These are phyloP conservation scores for Drosophila helvetica DNA, from an alignment of 2,888 invertebrate species.

Conservation along the genomic window DNA sequence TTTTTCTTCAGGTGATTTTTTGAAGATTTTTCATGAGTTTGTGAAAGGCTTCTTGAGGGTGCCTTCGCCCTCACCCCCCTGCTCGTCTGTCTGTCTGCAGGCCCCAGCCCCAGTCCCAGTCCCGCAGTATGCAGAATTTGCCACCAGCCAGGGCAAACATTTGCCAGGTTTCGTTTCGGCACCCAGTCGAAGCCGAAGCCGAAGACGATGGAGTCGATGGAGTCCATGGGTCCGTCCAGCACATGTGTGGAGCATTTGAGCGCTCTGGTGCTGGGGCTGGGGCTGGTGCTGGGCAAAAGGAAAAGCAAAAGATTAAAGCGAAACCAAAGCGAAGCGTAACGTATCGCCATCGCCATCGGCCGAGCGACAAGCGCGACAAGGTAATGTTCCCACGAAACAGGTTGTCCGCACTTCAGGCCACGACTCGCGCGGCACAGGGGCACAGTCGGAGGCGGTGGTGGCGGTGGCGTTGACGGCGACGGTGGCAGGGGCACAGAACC, in stretches of 20 bases:
- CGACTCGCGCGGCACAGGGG: conserved; percentile 57
- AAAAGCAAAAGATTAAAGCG: conserved; percentile 68
- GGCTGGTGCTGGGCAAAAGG: conserved; percentile 14
- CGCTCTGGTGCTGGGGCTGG: conserved; percentile 44
- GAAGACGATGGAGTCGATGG: no score
- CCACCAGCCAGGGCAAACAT: conserved; percentile 64
- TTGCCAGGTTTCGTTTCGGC: conserved; percentile 59
- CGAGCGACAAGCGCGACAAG: conserved; percentile 80
- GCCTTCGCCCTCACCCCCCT: conserved; percentile 5
- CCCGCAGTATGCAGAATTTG: conserved; percentile 70
- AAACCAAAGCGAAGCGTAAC: conserved; percentile 79
- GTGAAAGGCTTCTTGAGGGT: conserved; percentile 75
- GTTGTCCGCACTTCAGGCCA: conserved; percentile 82
- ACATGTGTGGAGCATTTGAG: conserved; percentile 33
- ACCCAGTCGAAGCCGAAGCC: conserved; percentile 9
- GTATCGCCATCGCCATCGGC: conserved; percentile 77
- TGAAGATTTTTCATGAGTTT: conserved; percentile 77
- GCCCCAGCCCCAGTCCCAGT: conserved; percentile 38
- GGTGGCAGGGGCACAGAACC: conserved; percentile 35
- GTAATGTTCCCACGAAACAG: conserved; percentile 84
- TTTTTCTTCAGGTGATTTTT: conserved; percentile 34
- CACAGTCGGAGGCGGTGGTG: conserved; percentile 19
- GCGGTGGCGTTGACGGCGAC: conserved; percentile 2
- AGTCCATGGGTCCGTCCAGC: conserved; percentile 16
- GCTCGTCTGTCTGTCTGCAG: conserved; percentile 43